Evolutionary conservation across 2,113 vertebrate species (phyloP), one percentile per base, ranked within the genome.

Genomic region (Chinchilla lanigera): DNA sequence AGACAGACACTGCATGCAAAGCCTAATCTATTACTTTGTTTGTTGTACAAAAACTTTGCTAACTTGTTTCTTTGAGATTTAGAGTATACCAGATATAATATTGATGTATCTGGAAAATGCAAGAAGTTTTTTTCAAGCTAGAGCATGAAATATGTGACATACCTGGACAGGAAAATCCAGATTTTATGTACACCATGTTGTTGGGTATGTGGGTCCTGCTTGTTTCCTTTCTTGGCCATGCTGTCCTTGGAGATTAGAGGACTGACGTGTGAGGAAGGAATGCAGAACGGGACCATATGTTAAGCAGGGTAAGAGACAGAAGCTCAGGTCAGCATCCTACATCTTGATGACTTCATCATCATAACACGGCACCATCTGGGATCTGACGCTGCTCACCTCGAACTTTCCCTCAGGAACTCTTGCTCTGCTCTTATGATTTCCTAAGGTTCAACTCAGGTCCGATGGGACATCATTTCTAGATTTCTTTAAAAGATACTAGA

Each of bases 281-380:
- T 38, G 14, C 60, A 95, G 87, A 95, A 56, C 13, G 83, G 52
- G 84, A 80, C 87, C 97, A 90, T 97, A 92, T 98, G 97, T 93
- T 93, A 63, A 28, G n/a, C 13, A 22, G 30, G 47, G 28, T 58
- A 80, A 4, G 28, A 44, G 89, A 95, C 38, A 56, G 52, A 7
- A 35, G 28, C 52, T n/a, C 24, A 67, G 95, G 92, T 96, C 93
- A 96, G 58, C 54, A 93, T 30, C 90, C 81, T 94, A 17, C 20
- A 47, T 83, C 19, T 93, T 94, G 88, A 97, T 69, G 58, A 67
- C 87, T 98, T 93, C n/a, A 95, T 97, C 93, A 75, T 85, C 28
- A 5, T 28, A 41, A 28, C 3, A 5, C 35, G 44, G 6, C 13
- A 8, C 95, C 90, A 96, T 96, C 87, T 97, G 97, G 94, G 30